Percentiles rank a stretch among this genome's conserved stretches.
Conservation (phyloP, 2,113 vertebrate species). For the Chunga burmeisteri region DNA sequence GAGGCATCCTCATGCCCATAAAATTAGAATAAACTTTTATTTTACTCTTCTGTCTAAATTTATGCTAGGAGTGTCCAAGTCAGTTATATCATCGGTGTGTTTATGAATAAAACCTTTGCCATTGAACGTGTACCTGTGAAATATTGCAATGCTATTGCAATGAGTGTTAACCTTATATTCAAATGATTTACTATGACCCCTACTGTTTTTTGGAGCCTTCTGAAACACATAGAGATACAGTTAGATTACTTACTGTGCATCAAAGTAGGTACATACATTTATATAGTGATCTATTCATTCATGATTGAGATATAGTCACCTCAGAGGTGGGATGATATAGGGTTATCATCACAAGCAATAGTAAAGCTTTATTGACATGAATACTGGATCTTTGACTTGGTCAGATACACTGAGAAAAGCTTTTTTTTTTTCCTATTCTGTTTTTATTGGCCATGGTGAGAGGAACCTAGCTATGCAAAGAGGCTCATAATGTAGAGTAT, state of each 20-base stretch:
- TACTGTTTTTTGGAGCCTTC: neutral
- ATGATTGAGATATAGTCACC: neutral
- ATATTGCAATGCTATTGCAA: neutral
- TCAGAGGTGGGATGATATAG: neutral
- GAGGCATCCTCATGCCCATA: neutral
- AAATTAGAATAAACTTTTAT: neutral
- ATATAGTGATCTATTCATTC: neutral
- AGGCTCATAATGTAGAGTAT: neutral
- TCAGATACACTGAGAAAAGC: neutral
- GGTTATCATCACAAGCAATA: conserved; percentile 9
- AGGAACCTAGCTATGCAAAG: neutral
- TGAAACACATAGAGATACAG: neutral
- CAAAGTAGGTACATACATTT: neutral
- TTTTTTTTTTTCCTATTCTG: neutral
- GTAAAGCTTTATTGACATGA: conserved; percentile 14
- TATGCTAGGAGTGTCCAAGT: neutral
- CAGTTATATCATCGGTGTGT: neutral
- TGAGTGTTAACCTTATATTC: neutral
- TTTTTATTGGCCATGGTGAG: neutral
- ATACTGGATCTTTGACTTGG: neutral
- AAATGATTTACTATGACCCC: neutral
- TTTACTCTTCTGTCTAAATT: neutral
- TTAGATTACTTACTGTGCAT: neutral
- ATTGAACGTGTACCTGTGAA: neutral
- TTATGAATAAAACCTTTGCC: neutral